A percentile compares a stretch with the other conserved stretches of the same genome.
These are phyloP conservation scores for Enteromius paludinosus DNA, from an alignment of 2,797 vertebrate genomes.

Conservation along the genomic window DNA sequence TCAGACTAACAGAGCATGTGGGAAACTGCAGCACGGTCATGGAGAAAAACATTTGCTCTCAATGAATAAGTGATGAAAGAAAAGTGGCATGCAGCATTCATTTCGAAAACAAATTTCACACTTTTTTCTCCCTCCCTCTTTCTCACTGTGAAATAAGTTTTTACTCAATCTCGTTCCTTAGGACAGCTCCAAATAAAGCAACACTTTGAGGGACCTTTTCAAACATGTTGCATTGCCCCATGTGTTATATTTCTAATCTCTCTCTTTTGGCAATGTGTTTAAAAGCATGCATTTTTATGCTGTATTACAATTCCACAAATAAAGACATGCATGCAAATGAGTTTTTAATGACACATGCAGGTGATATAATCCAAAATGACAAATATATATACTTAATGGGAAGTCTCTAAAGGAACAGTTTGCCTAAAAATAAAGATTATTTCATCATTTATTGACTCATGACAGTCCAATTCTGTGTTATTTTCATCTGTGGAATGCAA, in stretches of 20 bases:
- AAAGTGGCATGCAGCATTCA: constrained; percentile 71
- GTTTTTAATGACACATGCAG: neutral
- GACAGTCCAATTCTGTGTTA: neutral
- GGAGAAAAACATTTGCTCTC: constrained; percentile 72
- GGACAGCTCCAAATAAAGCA: constrained; percentile 50
- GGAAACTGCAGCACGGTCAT: constrained; percentile 54
- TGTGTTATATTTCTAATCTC: constrained; percentile 1
- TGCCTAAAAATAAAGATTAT: neutral
- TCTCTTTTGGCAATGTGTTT: neutral
- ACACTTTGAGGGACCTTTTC: constrained; percentile 47
- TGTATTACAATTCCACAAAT: neutral
- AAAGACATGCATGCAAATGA: neutral
- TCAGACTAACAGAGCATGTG: constrained; percentile 52
- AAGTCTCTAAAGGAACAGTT: neutral
- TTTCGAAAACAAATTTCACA: constrained; percentile 71
- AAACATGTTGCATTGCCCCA: constrained; percentile 11
- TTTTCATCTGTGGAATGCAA: neutral
- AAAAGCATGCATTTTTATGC: neutral
- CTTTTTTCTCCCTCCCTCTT: constrained; percentile 25
- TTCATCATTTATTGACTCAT: neutral
- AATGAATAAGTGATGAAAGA: constrained; percentile 79
- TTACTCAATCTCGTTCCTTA: constrained; percentile 68
- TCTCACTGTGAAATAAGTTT: constrained; percentile 52
- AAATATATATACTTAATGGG: neutral
- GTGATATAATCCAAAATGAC: neutral